Conservation (phyloP, 2,888 invertebrate genomes). For the Sipunculus nudus region DNA sequence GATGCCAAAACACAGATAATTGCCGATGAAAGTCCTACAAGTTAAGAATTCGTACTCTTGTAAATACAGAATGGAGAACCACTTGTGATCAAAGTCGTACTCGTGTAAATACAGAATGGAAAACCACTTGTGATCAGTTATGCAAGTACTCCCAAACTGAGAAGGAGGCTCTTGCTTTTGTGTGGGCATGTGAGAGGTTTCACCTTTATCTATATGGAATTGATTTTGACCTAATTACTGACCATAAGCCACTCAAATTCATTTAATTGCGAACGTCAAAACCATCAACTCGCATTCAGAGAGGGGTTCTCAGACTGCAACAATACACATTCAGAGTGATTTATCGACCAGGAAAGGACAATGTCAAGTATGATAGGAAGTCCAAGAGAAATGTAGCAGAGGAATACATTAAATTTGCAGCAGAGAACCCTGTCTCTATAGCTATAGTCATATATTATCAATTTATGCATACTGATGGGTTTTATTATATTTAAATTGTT, state of each 20-base stretch:
- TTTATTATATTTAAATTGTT: no score
- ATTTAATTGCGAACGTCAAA: slow-evolving; percentile 35
- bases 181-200: slow-evolving; percentile 32
- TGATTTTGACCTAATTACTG: slow-evolving; percentile 32
- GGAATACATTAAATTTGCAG: not conserved
- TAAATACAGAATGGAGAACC: slow-evolving; percentile 26
- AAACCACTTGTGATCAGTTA: no score
- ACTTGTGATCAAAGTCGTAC: slow-evolving; percentile 27
- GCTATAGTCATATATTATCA: not conserved
- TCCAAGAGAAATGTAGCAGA: no score
- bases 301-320: slow-evolving; percentile 42
- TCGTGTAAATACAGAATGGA: no score
- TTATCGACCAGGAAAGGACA: slow-evolving; percentile 35
- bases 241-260: slow-evolving; percentile 20
- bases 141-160: slow-evolving; percentile 37
- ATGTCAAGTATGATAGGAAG: no score
- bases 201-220: slow-evolving; percentile 24
- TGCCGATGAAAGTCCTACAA: slow-evolving; percentile 29
- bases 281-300: slow-evolving; percentile 40
- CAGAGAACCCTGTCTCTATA: not conserved
- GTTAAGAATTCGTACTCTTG: slow-evolving; percentile 25
- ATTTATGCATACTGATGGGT: no score
- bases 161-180: slow-evolving; percentile 30
- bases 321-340: slow-evolving; percentile 27
- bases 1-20: slow-evolving; percentile 14